These are phyloP conservation scores for Tetraodon nigroviridis DNA, from an alignment of 2,113 vertebrate species.

Conservation along the genomic window DNA sequence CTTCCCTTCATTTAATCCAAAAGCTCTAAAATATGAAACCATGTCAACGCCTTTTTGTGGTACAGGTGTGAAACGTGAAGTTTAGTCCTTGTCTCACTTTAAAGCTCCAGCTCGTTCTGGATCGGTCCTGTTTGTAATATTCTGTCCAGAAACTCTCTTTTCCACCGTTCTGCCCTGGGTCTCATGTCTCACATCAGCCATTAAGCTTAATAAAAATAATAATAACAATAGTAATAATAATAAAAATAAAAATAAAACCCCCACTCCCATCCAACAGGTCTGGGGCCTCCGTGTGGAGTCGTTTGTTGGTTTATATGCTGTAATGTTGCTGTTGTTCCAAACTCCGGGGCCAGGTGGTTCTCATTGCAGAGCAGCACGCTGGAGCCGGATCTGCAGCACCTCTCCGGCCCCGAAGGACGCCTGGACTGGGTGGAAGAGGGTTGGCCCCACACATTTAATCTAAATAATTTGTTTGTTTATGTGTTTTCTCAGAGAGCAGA, in stretches of 20 bases:
- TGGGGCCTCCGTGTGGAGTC: constrained; percentile 70
- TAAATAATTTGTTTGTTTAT: constrained; percentile 65
- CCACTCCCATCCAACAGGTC: constrained; percentile 70
- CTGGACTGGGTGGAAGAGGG: constrained; percentile 47
- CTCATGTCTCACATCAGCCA: constrained; percentile 60
- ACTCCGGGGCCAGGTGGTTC: constrained; percentile 71
- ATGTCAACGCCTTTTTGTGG: constrained; percentile 63
- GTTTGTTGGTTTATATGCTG: constrained; percentile 70
- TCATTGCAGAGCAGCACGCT: constrained; percentile 65
- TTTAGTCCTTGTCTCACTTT: constrained; percentile 7
- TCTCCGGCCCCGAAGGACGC: constrained; percentile 54
- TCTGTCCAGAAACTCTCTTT: constrained; percentile 42
- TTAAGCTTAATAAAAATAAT: constrained; percentile 12
- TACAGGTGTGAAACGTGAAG: constrained; percentile 72
- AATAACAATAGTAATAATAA: too few relatives aligned
- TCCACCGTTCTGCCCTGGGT: constrained; percentile 43
- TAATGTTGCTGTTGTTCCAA: constrained; percentile 73
- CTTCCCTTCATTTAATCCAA: constrained; percentile 48
- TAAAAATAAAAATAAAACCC: constrained; percentile 39
- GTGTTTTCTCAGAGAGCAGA: constrained; percentile 39
- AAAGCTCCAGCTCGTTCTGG: constrained; percentile 9
- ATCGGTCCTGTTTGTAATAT: constrained; percentile 42
- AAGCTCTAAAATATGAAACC: constrained; percentile 38
- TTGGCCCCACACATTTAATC: constrained; percentile 41
- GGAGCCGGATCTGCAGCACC: constrained; percentile 49